Percentiles rank a stretch among this genome's conserved stretches.
phyloP scores from a whole-genome alignment of 1,140 invertebrate species.

The Caenorhabditis tropicalis region DNA sequence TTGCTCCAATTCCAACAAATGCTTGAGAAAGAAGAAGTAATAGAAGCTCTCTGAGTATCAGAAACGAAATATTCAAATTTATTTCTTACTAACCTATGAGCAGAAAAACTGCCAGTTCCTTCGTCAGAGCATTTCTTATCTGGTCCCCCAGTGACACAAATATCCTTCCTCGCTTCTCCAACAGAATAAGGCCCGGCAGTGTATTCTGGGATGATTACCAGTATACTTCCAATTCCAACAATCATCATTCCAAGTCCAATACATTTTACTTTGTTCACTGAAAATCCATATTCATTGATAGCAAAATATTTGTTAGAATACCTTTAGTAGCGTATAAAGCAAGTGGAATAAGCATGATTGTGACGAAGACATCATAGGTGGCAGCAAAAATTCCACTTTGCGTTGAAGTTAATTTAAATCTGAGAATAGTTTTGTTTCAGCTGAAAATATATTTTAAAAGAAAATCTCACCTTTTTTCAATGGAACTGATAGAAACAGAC shows the following conservation, averaged over 20 bases:
- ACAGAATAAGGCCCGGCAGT: constrained; percentile 46
- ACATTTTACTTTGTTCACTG: constrained; percentile 48
- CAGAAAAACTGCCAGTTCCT: neutral
- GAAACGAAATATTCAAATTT: neutral
- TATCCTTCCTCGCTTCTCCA: constrained; percentile 25
- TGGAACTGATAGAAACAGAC: constrained; percentile 48
- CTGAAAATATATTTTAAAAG: no score
- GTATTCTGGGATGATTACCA: constrained; percentile 44
- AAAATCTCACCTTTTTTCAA: constrained; percentile 50
- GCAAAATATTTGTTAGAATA: neutral
- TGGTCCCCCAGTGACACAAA: neutral
- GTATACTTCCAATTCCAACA: constrained; percentile 47
- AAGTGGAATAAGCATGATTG: constrained; percentile 47
- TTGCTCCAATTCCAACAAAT: constrained; percentile 50
- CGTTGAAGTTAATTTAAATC: constrained; percentile 47
- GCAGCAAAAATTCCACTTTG: constrained; percentile 53
- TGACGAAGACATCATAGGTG: constrained; percentile 49
- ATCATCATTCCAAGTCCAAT: constrained; percentile 53
- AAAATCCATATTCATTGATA: neutral
- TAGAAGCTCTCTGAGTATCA: constrained; percentile 6
- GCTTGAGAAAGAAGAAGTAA: constrained; percentile 43
- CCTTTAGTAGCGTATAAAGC: constrained; percentile 33
- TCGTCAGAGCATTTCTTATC: neutral
- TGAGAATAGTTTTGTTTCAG: no score
- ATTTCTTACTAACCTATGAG: neutral